phyloP scores from a whole-genome alignment of 2,113 vertebrate species.

The Lophura nycthemera region DNA sequence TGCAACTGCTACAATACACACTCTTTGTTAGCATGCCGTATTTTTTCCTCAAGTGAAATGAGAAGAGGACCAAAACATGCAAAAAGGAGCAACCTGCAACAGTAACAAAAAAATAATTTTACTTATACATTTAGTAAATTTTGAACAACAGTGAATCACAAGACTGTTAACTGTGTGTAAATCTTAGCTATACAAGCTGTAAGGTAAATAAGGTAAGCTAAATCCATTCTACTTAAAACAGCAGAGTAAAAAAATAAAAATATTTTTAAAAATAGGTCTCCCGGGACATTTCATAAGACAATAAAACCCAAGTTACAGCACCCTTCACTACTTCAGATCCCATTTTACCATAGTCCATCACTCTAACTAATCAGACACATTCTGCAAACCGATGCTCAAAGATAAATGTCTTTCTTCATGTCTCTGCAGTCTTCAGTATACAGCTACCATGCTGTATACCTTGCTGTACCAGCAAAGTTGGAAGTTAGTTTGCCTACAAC shows the following conservation, averaged over 20 bases:
- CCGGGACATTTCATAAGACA: background rate
- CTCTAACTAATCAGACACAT: background rate
- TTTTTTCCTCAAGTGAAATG: background rate
- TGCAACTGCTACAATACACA: background rate
- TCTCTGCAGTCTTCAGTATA: background rate
- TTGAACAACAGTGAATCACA: background rate
- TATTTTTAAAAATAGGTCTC: background rate
- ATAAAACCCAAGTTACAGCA: background rate
- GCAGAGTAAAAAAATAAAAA: background rate
- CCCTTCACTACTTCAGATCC: background rate
- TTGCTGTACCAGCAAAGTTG: background rate
- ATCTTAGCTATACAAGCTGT: background rate
- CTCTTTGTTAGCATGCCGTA: background rate
- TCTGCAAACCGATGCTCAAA: background rate
- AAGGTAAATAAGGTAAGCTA: background rate
- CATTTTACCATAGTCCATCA: background rate
- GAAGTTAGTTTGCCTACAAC: background rate
- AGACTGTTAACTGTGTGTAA: background rate
- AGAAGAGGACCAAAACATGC: background rate
- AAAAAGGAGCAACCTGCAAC: background rate
- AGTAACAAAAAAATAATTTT: background rate
- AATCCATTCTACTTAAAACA: background rate
- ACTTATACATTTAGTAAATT: background rate
- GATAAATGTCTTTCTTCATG: background rate
- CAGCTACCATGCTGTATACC: background rate